Base-by-base conservation (phyloP, 2,113 vertebrate species). In the Sinocyclocheilus grahami region DNA sequence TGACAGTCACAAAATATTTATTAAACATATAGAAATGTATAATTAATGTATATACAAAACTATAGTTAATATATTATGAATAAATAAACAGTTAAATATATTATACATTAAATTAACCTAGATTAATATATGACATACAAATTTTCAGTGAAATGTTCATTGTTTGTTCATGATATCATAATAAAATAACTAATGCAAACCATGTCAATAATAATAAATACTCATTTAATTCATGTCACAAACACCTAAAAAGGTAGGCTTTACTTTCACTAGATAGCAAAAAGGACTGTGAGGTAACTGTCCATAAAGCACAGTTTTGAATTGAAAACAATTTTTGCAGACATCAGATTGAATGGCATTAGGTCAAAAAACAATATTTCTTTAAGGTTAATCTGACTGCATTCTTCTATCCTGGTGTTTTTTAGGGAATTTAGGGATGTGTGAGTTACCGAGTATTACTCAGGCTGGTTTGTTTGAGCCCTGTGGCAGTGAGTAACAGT, bases 401-500 rank as follows among this genome's bases (percentile, higher is more conserved):
- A 24, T 53, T 14, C 65, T 39, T 62, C 12, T 80, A 1, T 33
- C 62, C 33, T 37, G 7, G 33, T 24, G 55, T 62, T 42, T n/a
- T 46, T 30, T 33, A n/a, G 16, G n/a, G 42, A n/a, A 53, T 82
- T 53, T 51, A 51, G 11, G 63, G 63, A 22, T 53, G 63, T 69
- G 16, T 71, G 63, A 53, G 81, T 82, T 37, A 53, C 65, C 39
- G 33, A 82, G 48, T 18, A 6, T 18, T 76, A 77, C 62, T 77
- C 60, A 0, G 13, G 67, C 39, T 76, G 67, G 81, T 58, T 58
- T 46, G 65, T 58, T 84, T 67, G 60, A 67, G 51, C 53, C 76
- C 82, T 86, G 83, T 86, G 85, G 78, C 67, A 33, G 77, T 78
- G 58, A 86, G 83, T 86, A 79, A 82, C 79, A 84, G 69, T 82